These are phyloP conservation scores for Drosophila murphyi DNA, from an alignment of 1,140 invertebrate species.

Conservation along the genomic window DNA sequence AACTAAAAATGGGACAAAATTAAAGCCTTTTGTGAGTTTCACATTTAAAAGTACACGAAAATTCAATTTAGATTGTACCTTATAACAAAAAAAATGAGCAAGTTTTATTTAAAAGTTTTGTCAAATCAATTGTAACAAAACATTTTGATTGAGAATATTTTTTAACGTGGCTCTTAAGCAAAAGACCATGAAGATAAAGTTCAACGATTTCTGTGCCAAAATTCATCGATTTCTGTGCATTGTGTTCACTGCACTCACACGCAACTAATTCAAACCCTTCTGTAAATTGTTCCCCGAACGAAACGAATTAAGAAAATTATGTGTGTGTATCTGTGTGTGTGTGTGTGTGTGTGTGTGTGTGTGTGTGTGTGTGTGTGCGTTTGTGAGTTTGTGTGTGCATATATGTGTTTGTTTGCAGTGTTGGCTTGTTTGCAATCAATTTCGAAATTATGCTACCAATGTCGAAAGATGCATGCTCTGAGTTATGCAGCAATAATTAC, in stretches of 20 bases:
- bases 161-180: neutral
- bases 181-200: neutral
- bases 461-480: slow-evolving; percentile 54
- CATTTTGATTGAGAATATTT: neutral
- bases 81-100: neutral
- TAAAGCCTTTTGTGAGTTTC: slow-evolving; percentile 5
- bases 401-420: slow-evolving; percentile 24
- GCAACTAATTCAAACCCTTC: slow-evolving; percentile 68
- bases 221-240: slow-evolving; percentile 52
- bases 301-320: slow-evolving; percentile 22
- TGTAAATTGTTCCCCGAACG: slow-evolving; percentile 57
- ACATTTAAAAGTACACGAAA: neutral
- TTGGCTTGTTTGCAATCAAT: slow-evolving; percentile 38
- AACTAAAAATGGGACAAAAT: slow-evolving; percentile 38
- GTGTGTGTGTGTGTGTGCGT: neutral
- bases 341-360: neutral
- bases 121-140: slow-evolving; percentile 1
- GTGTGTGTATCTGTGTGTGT: slow-evolving; percentile 22
- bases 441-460: slow-evolving; percentile 33
- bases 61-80: neutral
- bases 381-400: neutral
- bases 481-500: slow-evolving; percentile 45
- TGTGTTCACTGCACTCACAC: slow-evolving; percentile 24
- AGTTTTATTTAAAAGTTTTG: neutral
- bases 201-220: slow-evolving; percentile 12